Evolutionary conservation across 2,888 invertebrate genomes (phyloP).

Genomic region (Empis livida): DNA sequence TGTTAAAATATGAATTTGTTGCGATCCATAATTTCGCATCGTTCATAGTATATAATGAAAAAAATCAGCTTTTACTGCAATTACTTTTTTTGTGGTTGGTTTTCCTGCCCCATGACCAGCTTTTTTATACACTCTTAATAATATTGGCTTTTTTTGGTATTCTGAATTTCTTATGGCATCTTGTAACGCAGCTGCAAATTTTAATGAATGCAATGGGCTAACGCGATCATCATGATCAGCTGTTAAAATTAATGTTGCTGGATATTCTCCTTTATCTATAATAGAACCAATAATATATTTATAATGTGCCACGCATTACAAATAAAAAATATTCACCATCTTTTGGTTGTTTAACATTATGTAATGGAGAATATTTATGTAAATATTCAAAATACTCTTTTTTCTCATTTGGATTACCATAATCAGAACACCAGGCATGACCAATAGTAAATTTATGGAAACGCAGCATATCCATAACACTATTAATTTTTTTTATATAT

Average conservation of each 20-base stretch:
- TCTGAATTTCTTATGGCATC: constrained; percentile 47
- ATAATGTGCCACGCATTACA: no score
- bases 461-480: constrained; percentile 93
- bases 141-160: constrained; percentile 68
- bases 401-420: constrained; percentile 76
- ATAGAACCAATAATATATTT: no score
- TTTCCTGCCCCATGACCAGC: constrained; percentile 97
- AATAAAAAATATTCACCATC: no score
- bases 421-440: constrained; percentile 92
- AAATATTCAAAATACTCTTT: constrained; percentile 75
- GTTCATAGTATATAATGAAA: neutral
- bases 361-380: constrained; percentile 82
- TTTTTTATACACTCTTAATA: constrained; percentile 85
- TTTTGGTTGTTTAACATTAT: constrained; percentile 65
- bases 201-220: constrained; percentile 92
- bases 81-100: constrained; percentile 84
- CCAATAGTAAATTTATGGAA: constrained; percentile 98
- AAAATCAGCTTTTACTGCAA: neutral
- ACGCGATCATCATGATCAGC: constrained; percentile 98
- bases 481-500: constrained; percentile 37
- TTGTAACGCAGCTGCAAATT: constrained; percentile 86
- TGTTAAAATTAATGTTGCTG: constrained; percentile 82
- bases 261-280: constrained; percentile 57
- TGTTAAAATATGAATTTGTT: no score
- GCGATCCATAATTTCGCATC: no score